Conservation (phyloP, 2,888 invertebrate genomes). For the Metallyticus violacea region DNA sequence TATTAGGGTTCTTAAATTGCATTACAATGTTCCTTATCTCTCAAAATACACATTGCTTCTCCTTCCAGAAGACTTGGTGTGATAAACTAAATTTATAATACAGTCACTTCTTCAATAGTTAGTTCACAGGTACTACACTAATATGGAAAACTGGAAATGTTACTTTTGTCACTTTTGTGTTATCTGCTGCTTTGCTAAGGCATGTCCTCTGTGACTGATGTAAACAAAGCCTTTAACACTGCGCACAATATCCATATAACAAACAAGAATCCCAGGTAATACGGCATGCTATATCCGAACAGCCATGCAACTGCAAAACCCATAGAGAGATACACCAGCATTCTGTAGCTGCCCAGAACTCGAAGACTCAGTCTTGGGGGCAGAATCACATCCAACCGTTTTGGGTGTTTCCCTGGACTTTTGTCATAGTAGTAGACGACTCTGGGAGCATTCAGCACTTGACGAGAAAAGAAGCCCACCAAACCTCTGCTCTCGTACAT, state of each 20-base stretch:
- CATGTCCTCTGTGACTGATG: neutral
- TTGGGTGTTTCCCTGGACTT: constrained; percentile 50
- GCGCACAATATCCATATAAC: neutral
- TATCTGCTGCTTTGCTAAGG: neutral
- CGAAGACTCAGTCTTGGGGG: constrained; percentile 68
- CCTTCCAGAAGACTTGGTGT: too few species aligned
- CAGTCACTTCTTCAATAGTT: too few species aligned
- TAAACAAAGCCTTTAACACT: neutral
- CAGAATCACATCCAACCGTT: constrained; percentile 55
- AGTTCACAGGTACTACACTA: too few species aligned
- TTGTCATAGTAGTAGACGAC: constrained; percentile 62
- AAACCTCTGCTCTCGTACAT: constrained; percentile 64
- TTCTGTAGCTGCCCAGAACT: constrained; percentile 61
- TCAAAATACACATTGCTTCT: too few species aligned
- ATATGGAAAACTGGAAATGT: too few species aligned
- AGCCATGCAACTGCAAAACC: constrained; percentile 54
- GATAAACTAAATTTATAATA: too few species aligned
- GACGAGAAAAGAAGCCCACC: constrained; percentile 60
- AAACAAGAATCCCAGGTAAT: neutral
- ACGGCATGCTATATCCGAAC: constrained; percentile 49
- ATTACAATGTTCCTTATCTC: too few species aligned
- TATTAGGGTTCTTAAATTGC: too few species aligned
- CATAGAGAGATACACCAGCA: constrained; percentile 54
- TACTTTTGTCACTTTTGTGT: too few species aligned
- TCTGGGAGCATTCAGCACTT: constrained; percentile 61